These are phyloP conservation scores for Drosophila ohnishii DNA, from an alignment of 1,140 invertebrate genomes.

Conservation along the genomic window DNA sequence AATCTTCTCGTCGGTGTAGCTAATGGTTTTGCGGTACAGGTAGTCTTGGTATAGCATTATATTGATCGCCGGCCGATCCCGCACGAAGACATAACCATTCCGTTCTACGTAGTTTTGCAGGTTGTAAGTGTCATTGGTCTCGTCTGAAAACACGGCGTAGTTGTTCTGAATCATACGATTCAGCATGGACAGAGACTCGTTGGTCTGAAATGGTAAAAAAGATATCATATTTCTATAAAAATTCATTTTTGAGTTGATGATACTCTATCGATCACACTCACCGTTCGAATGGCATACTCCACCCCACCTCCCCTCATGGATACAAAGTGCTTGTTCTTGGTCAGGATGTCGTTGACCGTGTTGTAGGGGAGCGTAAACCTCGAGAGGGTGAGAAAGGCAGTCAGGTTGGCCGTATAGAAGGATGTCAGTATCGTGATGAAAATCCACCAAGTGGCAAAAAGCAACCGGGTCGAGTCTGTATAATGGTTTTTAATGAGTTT, in stretches of 20 bases:
- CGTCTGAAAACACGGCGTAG: constrained; percentile 70
- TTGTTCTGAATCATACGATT: constrained; percentile 74
- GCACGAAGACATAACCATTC: constrained; percentile 86
- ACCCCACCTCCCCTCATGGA: constrained; percentile 87
- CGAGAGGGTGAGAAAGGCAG: constrained; percentile 93
- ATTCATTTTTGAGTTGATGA: too few relatives aligned
- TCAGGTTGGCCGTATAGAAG: constrained; percentile 96
- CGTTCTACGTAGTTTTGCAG: constrained; percentile 83
- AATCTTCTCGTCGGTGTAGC: constrained; percentile 84
- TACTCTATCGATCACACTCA: constrained; percentile 74
- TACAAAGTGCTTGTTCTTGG: constrained; percentile 88
- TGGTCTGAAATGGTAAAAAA: constrained; percentile 44
- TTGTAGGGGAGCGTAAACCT: constrained; percentile 91
- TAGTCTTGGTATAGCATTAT: constrained; percentile 88
- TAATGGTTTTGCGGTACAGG: constrained; percentile 85
- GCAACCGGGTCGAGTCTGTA: constrained; percentile 91
- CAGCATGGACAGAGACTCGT: constrained; percentile 72
- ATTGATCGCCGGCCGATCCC: constrained; percentile 87
- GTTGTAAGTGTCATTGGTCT: constrained; percentile 82
- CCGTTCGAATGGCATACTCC: constrained; percentile 86
- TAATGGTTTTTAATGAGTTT: constrained; percentile 53
- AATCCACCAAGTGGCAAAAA: constrained; percentile 96
- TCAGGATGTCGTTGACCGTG: constrained; percentile 87
- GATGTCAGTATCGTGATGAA: constrained; percentile 93
- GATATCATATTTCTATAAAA: too few relatives aligned